These are phyloP conservation scores for Euplagia quadripunctaria DNA, from an alignment of 2,888 invertebrate genomes.

Conservation along the genomic window DNA sequence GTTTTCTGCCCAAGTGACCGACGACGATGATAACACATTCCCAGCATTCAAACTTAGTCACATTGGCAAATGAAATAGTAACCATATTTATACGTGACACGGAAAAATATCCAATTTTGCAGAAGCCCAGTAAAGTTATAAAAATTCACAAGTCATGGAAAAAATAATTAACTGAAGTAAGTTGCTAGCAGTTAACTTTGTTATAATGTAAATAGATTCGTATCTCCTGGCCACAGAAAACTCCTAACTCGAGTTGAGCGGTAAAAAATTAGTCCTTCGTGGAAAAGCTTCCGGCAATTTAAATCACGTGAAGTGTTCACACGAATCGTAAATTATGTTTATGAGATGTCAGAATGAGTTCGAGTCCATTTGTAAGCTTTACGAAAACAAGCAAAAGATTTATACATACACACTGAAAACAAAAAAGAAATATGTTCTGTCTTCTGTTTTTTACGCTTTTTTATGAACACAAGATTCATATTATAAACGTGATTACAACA, in stretches of 20 bases:
- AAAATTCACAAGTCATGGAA: constrained; percentile 17
- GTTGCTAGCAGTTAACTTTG: constrained; percentile 2
- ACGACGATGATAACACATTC: too few species aligned
- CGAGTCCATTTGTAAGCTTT: constrained; percentile 3
- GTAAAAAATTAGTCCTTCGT: constrained; percentile 26
- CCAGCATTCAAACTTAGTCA: not conserved
- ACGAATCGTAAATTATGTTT: constrained; percentile 24
- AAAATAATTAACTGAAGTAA: constrained; percentile 14
- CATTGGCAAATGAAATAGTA: too few species aligned
- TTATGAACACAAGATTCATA: not conserved
- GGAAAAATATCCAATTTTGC: not conserved
- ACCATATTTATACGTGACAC: not conserved
- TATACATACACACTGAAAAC: constrained; percentile 4
- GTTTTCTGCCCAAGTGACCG: too few species aligned
- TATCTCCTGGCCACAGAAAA: constrained; percentile 31
- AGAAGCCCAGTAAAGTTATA: not conserved
- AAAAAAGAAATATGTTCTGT: constrained; percentile 10
- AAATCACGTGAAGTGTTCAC: constrained; percentile 24
- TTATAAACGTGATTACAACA: not conserved
- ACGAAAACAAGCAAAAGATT: constrained; percentile 15
- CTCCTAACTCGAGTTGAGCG: constrained; percentile 21
- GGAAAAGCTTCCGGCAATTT: constrained; percentile 32
- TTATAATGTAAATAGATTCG: constrained; percentile 24
- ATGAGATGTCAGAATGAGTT: constrained; percentile 17
- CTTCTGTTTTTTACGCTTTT: not conserved